Base-by-base conservation (phyloP, 1,140 invertebrate genomes). In the Bombus consobrinus region DNA sequence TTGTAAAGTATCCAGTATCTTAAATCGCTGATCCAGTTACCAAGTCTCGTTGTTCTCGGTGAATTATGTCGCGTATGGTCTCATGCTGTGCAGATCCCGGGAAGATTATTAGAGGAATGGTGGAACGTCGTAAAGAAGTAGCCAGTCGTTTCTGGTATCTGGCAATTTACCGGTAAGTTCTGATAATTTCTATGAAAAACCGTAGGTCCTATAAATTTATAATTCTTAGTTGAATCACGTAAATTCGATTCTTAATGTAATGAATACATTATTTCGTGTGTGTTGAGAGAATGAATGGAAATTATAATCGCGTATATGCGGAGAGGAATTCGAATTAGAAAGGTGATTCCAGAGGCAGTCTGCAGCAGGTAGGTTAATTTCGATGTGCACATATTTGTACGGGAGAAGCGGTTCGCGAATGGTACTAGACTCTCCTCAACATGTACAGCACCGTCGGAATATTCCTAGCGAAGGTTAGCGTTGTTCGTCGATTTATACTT, bases 311-410 rank as follows among this genome's bases (percentile, higher is more conserved):
- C 25, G 12, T 41, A 72, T 22, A 41, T 25, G 39, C 34, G n/a
- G 4, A 9, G n/a, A 5, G 43, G 37, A 43, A 57, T 57, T 18
- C 2, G 13, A 43, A 43, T 9, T 74, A 12, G 62, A 25, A 81
- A 68, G n/a, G 39, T 43, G 69, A n/a, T 25, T 78, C 47, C 83
- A 86, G 53, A 68, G 81, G 78, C 81, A 74, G 62, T 80, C 53
- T 74, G 73, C 76, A 64, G 62, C 53, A 80, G 81, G 73, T 76
- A 75, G 77, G 88, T 86, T 89, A 89, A 89, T 89, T 89, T 89
- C 87, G 83, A 83, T 80, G 87, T 86, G 87, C 86, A 89, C 83
- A 89, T 89, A 89, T 86, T 89, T 89, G 79, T 62, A 79, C 74
- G 79, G 66, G 53, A 59, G 77, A 64, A 86, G 41, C 72, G 72